Conservation (phyloP, 2,113 vertebrate species). For the Strix uralensis region DNA sequence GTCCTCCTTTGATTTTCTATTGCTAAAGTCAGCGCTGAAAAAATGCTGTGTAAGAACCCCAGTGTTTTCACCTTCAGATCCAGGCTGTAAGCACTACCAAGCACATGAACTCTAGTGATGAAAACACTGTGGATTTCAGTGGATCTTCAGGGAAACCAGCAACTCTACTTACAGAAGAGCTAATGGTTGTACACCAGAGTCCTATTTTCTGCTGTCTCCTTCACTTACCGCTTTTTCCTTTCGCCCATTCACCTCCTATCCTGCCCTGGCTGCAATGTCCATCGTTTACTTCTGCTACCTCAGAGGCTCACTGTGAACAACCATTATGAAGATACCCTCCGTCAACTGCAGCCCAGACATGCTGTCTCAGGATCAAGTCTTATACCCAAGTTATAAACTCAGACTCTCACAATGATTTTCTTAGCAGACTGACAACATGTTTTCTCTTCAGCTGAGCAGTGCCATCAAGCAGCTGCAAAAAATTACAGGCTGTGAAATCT, state of each 20-base stretch:
- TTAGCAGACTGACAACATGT: neutral
- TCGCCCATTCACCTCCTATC: neutral
- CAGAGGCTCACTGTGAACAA: neutral
- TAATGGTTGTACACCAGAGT: neutral
- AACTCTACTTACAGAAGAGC: neutral
- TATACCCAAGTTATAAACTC: neutral
- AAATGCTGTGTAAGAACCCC: neutral
- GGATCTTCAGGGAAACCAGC: neutral
- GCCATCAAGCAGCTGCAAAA: neutral
- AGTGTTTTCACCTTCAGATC: neutral
- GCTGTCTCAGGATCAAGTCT: neutral
- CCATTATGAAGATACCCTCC: rapidly evolving
- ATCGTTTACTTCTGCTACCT: rapidly evolving
- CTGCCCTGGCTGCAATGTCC: neutral
- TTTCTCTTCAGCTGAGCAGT: neutral
- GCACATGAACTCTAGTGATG: rapidly evolving
- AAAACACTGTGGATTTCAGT: rapidly evolving
- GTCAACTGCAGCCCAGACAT: neutral
- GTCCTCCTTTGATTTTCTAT: neutral
- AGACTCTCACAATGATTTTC: neutral
- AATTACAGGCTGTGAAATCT: slow-evolving; percentile 3
- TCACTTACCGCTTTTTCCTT: neutral
- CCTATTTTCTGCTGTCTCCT: neutral
- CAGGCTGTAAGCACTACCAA: neutral
- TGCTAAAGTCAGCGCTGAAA: neutral